Evolutionary conservation across 2,797 vertebrate genomes (phyloP).

Genomic region (Scolopax rusticola): DNA sequence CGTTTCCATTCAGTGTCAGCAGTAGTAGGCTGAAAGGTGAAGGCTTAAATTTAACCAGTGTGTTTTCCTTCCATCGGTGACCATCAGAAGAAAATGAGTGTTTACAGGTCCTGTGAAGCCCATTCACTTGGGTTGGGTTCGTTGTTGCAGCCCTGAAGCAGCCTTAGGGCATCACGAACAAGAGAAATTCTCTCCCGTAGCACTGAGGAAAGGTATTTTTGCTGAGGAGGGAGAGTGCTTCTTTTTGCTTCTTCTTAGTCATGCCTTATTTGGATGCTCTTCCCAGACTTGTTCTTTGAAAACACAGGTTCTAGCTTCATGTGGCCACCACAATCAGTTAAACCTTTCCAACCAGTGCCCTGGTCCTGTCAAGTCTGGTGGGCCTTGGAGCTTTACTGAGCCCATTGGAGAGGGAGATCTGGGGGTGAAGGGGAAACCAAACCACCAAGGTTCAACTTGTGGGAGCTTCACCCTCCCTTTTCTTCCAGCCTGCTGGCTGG

Average conservation of each 20-base stretch:
- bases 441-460: background rate
- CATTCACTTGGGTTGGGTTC: background rate
- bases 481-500: background rate
- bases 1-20: background rate
- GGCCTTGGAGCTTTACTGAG: background rate
- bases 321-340: background rate
- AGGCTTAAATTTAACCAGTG: constrained; percentile 23
- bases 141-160: background rate
- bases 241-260: background rate
- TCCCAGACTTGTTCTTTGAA: background rate
- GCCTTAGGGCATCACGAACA: background rate
- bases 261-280: background rate
- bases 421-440: background rate
- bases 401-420: background rate
- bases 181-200: background rate
- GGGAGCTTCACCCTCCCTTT: background rate
- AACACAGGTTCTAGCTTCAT: background rate
- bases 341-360: background rate
- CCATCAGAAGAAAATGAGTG: background rate
- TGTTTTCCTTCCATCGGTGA: background rate
- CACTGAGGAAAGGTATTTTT: fast-evolving
- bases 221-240: background rate
- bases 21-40: background rate
- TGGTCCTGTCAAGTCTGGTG: background rate
- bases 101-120: background rate